Conservation (phyloP, 1,140 invertebrate species). For the Lepidurus couesii region DNA sequence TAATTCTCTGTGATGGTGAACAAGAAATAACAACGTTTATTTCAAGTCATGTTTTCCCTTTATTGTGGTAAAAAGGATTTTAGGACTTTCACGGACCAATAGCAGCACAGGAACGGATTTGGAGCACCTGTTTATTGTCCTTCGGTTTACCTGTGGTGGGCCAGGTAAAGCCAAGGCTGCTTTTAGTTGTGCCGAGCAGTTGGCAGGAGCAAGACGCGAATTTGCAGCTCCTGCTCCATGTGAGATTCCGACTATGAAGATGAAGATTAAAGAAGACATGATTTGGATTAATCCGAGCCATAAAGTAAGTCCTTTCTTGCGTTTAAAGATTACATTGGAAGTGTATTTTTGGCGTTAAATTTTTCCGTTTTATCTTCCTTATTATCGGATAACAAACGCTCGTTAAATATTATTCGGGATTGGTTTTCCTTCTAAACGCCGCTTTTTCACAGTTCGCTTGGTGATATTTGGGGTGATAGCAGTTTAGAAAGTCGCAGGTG, state of each 20-base stretch:
- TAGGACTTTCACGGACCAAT: constrained; percentile 20
- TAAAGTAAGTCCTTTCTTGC: neutral
- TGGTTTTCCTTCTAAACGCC: neutral
- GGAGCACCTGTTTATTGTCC: constrained; percentile 5
- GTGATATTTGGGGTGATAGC: constrained; percentile 1
- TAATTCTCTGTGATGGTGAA: constrained; percentile 18
- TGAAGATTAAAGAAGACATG: constrained; percentile 18
- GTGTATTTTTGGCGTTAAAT: neutral
- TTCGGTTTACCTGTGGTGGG: constrained; percentile 11
- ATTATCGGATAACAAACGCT: neutral
- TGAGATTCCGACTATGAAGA: neutral
- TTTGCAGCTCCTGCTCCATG: neutral
- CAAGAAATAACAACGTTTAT: neutral
- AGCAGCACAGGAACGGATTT: neutral
- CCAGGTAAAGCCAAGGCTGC: constrained; percentile 1
- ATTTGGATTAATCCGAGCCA: neutral
- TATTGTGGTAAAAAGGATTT: constrained; percentile 2
- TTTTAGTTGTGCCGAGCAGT: constrained; percentile 13
- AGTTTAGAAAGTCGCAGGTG: neutral
- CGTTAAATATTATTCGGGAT: neutral
- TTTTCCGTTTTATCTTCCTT: neutral
- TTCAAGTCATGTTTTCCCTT: neutral
- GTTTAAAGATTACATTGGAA: neutral
- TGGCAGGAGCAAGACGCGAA: neutral
- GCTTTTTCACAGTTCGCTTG: constrained; percentile 1